Evolutionary conservation across 2,888 invertebrate species (phyloP).

Genomic region (Harpagoxenus sublaevis): DNA sequence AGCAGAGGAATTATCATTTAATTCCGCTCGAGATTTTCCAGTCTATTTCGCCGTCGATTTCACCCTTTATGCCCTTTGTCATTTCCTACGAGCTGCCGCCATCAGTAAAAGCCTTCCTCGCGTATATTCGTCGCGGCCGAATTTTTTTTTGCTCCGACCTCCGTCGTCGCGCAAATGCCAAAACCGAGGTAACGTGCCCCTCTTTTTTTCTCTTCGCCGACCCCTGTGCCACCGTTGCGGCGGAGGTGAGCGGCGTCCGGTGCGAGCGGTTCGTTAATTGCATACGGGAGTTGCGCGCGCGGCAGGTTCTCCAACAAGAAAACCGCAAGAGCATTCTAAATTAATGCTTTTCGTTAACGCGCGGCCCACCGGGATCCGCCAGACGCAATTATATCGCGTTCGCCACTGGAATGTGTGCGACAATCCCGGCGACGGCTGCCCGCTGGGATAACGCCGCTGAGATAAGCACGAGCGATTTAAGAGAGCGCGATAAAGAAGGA

Average conservation of each 20-base stretch:
- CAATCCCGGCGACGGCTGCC: slow-evolving; percentile 25
- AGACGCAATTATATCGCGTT: slow-evolving; percentile 74
- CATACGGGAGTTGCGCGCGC: slow-evolving; percentile 72
- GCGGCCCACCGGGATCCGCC: slow-evolving; percentile 52
- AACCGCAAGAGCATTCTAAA: slow-evolving; percentile 76
- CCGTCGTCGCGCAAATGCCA: neutral
- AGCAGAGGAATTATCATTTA: neutral
- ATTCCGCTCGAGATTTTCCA: slow-evolving; percentile 25
- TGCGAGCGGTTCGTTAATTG: slow-evolving; percentile 73
- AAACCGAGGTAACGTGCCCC: neutral
- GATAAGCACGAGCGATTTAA: slow-evolving; percentile 11
- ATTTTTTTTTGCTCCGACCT: slow-evolving; percentile 22
- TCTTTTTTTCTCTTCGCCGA: neutral
- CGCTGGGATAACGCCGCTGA: slow-evolving; percentile 7
- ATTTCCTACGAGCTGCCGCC: slow-evolving; percentile 4
- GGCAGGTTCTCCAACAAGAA: slow-evolving; percentile 66
- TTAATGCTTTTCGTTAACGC: slow-evolving; percentile 79
- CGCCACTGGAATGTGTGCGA: slow-evolving; percentile 45
- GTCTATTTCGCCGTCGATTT: slow-evolving; percentile 11
- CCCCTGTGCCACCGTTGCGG: slow-evolving; percentile 28
- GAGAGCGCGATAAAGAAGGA: neutral
- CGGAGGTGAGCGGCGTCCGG: slow-evolving; percentile 52
- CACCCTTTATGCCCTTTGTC: slow-evolving; percentile 10
- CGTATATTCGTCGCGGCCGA: neutral
- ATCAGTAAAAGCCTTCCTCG: slow-evolving; percentile 10